These are phyloP conservation scores for Coelinius sp. DNA, from an alignment of 2,888 invertebrate genomes.

Conservation along the genomic window DNA sequence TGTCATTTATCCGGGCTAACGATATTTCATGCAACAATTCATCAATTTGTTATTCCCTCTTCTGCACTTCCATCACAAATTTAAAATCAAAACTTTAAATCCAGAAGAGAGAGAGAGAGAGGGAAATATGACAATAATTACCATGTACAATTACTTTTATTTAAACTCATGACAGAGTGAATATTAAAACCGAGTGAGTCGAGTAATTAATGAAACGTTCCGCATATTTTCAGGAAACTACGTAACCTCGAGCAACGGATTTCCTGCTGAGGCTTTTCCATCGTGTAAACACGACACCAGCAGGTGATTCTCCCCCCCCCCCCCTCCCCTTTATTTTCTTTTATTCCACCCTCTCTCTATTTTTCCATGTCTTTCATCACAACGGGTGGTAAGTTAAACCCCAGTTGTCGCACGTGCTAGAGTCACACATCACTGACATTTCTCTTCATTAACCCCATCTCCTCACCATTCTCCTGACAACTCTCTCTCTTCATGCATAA, in stretches of 20 bases:
- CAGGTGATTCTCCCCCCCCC: background rate
- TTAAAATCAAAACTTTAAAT: background rate
- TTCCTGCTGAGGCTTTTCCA: background rate
- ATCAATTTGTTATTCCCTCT: background rate
- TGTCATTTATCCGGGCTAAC: conserved; percentile 1
- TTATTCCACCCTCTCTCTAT: background rate
- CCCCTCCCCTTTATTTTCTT: background rate
- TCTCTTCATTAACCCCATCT: conserved; percentile 51
- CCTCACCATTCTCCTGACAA: background rate
- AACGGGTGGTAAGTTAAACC: conserved; percentile 18
- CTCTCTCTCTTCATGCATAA: conserved; percentile 13
- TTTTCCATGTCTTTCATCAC: conserved; percentile 11
- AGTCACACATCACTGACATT: conserved; percentile 45
- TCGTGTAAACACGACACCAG: background rate
- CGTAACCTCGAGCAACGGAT: background rate
- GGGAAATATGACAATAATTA: background rate
- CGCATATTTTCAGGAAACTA: background rate
- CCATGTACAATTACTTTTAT: background rate
- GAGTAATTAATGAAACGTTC: background rate
- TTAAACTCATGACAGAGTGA: background rate
- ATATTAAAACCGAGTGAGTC: background rate
- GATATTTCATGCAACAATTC: background rate
- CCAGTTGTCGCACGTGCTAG: conserved; percentile 35
- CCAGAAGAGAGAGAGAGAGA: background rate
- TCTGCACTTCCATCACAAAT: background rate